Evolutionary conservation across 2,888 invertebrate species (phyloP), one percentile per base, ranked within the genome.

Genomic region (Brachyptera risi): DNA sequence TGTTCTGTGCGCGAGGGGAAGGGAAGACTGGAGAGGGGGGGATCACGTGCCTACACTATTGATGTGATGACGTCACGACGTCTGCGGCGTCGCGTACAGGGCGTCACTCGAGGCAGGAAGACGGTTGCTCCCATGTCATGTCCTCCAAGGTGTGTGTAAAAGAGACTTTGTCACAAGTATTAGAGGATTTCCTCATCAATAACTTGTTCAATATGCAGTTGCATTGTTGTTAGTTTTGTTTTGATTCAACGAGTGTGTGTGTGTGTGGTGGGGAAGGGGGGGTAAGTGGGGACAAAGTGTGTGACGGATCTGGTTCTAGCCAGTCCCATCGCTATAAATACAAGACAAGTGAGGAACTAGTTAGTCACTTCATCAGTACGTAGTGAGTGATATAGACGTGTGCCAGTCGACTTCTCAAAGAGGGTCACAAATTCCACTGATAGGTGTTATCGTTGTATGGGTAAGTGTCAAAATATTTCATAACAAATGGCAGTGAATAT

Each of bases 381-480:
- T 40, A 5, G 40, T 40, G 9, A 40, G 4, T n/a, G 5, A 5
- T 40, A n/a, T 15, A 40, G 35, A 51, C 51, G 21, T 11, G 35
- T 51, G 21, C 15, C 11, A 27, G 35, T 15, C 11, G 27, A 31
- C 60, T 42, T 17, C 21, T 7, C 26, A 27, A 42, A 49, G 50
- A 23, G 54, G 56, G 47, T 35, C 38, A 31, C 15, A 50, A 31
- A 56, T 56, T 61, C 44, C 47, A 42, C 59, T 56, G 59, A 42
- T 56, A 63, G 63, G 61, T 63, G 61, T 63, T 40, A 21, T 23
- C 61, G 44, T 63, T 63, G 61, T 63, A 63, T 63, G 63, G 63
- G 63, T 63, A 59, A 63, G 63, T 56, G n/a, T n/a, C n/a, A n/a
- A n/a, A n/a, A n/a, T n/a, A n/a, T n/a, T n/a, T n/a, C n/a, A n/a